phyloP scores from a whole-genome alignment of 2,113 vertebrate species.

The Leucoraja erinaceus region DNA sequence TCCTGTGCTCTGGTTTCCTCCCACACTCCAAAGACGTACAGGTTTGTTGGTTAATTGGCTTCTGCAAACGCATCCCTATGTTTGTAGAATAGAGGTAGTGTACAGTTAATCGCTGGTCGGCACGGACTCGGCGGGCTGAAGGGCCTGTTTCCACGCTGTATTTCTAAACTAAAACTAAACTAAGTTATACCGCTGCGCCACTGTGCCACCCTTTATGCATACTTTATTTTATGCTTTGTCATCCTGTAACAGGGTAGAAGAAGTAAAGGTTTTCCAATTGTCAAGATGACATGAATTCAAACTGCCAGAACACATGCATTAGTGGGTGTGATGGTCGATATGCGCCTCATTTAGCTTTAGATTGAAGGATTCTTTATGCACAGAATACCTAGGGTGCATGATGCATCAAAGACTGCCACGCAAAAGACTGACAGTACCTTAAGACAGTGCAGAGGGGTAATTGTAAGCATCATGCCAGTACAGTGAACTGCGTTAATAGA shows the following conservation, averaged over 20 bases:
- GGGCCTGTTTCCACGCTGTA: too few relatives aligned
- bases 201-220: neutral
- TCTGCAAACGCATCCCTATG: too few relatives aligned
- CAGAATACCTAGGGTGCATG: neutral
- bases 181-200: too few relatives aligned
- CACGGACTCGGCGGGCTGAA: too few relatives aligned
- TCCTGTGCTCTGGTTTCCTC: too few relatives aligned
- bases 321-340: neutral
- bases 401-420: neutral
- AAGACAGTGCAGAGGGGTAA: neutral
- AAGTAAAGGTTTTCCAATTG: neutral
- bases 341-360: neutral
- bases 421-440: neutral
- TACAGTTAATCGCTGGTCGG: too few relatives aligned
- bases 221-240: neutral
- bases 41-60: too few relatives aligned
- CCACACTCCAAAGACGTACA: too few relatives aligned
- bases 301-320: neutral
- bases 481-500: neutral
- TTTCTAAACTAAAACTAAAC: too few relatives aligned
- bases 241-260: neutral
- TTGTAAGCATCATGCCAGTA: neutral
- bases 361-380: neutral
- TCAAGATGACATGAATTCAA: neutral
- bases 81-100: too few relatives aligned